Percentiles rank a stretch among this genome's conserved stretches.
Evolutionary conservation across 2,888 invertebrate genomes (phyloP).

Genomic region (Muscina levida): DNA sequence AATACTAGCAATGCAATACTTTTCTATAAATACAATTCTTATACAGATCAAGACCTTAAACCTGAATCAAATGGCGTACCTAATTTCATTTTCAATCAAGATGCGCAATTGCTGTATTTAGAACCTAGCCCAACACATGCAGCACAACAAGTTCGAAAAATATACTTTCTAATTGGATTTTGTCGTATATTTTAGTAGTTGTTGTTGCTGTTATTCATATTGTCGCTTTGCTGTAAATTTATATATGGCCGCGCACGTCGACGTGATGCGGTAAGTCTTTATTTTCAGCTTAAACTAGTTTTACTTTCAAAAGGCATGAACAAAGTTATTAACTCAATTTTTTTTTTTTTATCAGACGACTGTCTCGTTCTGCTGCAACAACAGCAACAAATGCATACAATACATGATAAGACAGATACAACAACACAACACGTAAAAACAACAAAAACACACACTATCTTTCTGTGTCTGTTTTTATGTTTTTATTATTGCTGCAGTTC

Average conservation of each 20-base stretch:
- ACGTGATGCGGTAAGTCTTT: conserved; percentile 24
- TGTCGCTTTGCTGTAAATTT: conserved; percentile 8
- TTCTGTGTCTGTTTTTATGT: background rate
- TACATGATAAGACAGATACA: background rate
- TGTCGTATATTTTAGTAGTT: background rate
- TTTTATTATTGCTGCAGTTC: conserved; percentile 13
- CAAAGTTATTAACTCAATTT: conserved; percentile 50
- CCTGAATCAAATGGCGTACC: too few relatives aligned
- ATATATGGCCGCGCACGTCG: conserved; percentile 12
- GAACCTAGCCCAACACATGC: too few relatives aligned
- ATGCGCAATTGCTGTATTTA: too few relatives aligned
- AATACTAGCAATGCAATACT: too few relatives aligned
- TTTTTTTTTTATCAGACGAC: conserved; percentile 17
- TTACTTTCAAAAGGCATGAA: conserved; percentile 54
- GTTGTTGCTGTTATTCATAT: conserved; percentile 3
- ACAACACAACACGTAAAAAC: background rate
- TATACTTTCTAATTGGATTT: conserved; percentile 50
- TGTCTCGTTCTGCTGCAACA: background rate
- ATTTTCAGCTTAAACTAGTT: conserved; percentile 56
- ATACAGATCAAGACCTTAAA: too few relatives aligned
- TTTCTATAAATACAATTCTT: too few relatives aligned
- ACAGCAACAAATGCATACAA: background rate
- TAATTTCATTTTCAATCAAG: too few relatives aligned
- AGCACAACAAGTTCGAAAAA: background rate
- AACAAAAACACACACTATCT: background rate